phyloP scores from a whole-genome alignment of 2,888 invertebrate genomes.

The Linhomoeus sp. region DNA sequence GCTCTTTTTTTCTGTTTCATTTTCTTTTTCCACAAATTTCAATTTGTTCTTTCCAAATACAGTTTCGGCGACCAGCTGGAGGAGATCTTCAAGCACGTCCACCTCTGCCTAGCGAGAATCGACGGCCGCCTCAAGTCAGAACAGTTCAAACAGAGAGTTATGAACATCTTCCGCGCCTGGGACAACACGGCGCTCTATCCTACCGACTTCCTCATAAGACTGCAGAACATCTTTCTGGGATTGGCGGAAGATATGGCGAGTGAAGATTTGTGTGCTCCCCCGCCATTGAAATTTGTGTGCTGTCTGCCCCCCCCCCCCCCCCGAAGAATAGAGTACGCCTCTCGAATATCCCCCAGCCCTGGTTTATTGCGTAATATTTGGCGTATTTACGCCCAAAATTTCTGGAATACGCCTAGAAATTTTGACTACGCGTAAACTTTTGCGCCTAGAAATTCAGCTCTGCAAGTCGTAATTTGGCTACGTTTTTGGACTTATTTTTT shows the following conservation, averaged over 20 bases:
- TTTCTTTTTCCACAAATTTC: not conserved
- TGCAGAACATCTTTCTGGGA: constrained; percentile 78
- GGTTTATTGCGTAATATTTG: no score
- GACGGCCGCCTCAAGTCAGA: constrained; percentile 73
- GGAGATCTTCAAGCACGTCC: constrained; percentile 48
- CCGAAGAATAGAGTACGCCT: no score
- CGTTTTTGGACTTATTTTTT: no score
- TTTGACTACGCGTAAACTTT: no score
- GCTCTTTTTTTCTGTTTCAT: constrained; percentile 12
- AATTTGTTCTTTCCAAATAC: not conserved
- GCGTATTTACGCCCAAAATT: no score
- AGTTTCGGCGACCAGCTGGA: constrained; percentile 1
- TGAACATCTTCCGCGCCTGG: constrained; percentile 62
- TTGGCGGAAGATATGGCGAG: constrained; percentile 29
- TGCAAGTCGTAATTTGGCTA: no score
- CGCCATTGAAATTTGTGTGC: no score
- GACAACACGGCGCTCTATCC: constrained; percentile 94
- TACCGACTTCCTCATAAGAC: constrained; percentile 61
- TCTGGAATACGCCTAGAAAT: no score
- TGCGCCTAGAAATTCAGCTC: no score
- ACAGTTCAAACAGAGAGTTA: constrained; percentile 66
- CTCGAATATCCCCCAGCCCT: no score
- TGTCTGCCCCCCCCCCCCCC: no score
- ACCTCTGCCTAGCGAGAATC: constrained; percentile 47
- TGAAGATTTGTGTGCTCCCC: constrained; percentile 47